Conservation (phyloP, 1,140 invertebrate genomes). For the Aphaenogaster floridana region DNA sequence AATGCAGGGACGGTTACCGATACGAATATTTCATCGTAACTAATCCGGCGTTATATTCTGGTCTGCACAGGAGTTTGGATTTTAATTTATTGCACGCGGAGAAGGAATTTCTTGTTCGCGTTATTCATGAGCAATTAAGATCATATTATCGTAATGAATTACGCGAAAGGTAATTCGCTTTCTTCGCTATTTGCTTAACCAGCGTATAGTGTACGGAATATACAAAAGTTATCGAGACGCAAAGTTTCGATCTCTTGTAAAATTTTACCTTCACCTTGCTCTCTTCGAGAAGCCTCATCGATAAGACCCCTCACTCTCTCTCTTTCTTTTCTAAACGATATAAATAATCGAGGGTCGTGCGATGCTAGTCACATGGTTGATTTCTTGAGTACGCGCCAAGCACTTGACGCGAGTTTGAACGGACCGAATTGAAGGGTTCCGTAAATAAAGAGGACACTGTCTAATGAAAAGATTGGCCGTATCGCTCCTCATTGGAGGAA, state of each 20-base stretch:
- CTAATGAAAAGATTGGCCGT: neutral
- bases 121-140: constrained; percentile 19
- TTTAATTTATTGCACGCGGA: constrained; percentile 33
- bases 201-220: neutral
- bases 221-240: neutral
- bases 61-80: neutral
- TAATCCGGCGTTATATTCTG: constrained; percentile 35
- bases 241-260: constrained; percentile 3
- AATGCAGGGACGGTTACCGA: constrained; percentile 31
- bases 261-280: constrained; percentile 45
- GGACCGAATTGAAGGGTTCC: constrained; percentile 8
- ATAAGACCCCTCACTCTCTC: neutral
- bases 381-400: constrained; percentile 53
- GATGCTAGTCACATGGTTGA: constrained; percentile 51
- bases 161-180: neutral
- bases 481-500: neutral
- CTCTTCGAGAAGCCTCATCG: neutral
- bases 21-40: constrained; percentile 53
- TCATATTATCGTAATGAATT: neutral
- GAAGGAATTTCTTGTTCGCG: neutral
- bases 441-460: neutral
- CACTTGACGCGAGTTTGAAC: neutral
- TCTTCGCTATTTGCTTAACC: neutral
- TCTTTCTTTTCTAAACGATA: constrained; percentile 30
- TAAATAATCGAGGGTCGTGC: constrained; percentile 58